A percentile compares a stretch with the other conserved stretches of the same genome.
These are phyloP conservation scores for Thaumatotibia leucotreta DNA, from an alignment of 1,140 invertebrate genomes.

Conservation along the genomic window DNA sequence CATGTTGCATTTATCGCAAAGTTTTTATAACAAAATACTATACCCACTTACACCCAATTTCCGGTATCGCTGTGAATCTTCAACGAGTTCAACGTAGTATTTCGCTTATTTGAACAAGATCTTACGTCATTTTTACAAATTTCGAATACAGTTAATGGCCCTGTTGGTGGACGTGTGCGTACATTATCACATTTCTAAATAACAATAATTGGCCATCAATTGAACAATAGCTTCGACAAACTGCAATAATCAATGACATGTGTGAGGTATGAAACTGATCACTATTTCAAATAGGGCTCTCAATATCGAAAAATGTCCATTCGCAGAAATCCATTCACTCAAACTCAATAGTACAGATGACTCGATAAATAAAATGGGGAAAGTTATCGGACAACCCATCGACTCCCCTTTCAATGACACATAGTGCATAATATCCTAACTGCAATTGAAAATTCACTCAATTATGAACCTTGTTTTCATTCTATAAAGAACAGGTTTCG, in stretches of 20 bases:
- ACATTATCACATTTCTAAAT: not conserved
- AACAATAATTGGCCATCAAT: not conserved
- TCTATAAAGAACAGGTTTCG: not conserved
- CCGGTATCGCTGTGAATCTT: no score
- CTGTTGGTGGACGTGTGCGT: not conserved
- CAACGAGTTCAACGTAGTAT: no score
- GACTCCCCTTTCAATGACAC: not conserved
- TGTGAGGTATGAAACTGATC: not conserved
- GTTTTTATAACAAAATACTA: no score
- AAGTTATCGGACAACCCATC: not conserved
- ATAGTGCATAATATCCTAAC: not conserved
- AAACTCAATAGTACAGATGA: not conserved
- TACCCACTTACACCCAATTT: no score
- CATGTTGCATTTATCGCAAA: no score
- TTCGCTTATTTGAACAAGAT: no score
- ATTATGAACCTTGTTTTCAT: not conserved
- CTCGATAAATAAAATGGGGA: not conserved
- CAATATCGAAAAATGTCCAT: not conserved
- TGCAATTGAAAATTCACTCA: not conserved
- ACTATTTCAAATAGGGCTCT: not conserved
- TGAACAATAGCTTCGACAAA: not conserved
- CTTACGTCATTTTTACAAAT: no score
- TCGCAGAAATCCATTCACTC: not conserved
- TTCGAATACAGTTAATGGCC: no score
- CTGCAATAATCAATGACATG: not conserved